Base-by-base conservation (phyloP, 2,888 invertebrate genomes). In the Cryptosula pallasiana region DNA sequence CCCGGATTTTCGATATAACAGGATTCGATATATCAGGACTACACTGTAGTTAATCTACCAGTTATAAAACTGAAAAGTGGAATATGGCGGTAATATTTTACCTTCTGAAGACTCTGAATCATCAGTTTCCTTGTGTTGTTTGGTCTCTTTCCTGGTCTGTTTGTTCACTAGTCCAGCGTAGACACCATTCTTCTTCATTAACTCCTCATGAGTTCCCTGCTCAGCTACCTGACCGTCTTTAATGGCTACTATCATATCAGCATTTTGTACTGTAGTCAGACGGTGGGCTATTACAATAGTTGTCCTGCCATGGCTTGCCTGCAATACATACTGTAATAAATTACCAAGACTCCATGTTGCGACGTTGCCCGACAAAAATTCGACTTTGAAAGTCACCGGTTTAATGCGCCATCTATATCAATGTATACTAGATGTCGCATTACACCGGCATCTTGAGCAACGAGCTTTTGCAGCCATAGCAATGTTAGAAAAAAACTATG, bases 161-260 rank as follows among this genome's bases (percentile, higher is more conserved):
- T 63, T 63, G 16, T 63, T 63, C 9, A 63, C 63, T 16, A 63
- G 63, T 29, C 5, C 29, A 9, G 63, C 81, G 78, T 87, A 88
- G 1, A 86, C 78, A 63, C 87, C 87, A 29, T 78, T 73, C 27
- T 86, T 81, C 71, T 77, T 72, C 83, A 87, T 85, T 45, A 87
- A 78, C 73, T 86, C 81, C 54, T 85, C 81, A 74, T 88, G 87
- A 35, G 83, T 85, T 27, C 88, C 88, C 54, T 77, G 75, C 76
- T 88, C 87, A 1, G 82, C 81, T 69, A 87, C 84, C 13, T 79
- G 76, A 1, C 86, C 93, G 72, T 88, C 88, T 73, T 84, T 81
- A 76, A 88, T 81, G 3, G 84, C 85, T 73, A 83, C 81, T 71
- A 87, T 88, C 71, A 83, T 79, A 77, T 88, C 87, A 16, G 87